Conservation (phyloP, 2,888 invertebrate species). For the Stegana nigrithorax region DNA sequence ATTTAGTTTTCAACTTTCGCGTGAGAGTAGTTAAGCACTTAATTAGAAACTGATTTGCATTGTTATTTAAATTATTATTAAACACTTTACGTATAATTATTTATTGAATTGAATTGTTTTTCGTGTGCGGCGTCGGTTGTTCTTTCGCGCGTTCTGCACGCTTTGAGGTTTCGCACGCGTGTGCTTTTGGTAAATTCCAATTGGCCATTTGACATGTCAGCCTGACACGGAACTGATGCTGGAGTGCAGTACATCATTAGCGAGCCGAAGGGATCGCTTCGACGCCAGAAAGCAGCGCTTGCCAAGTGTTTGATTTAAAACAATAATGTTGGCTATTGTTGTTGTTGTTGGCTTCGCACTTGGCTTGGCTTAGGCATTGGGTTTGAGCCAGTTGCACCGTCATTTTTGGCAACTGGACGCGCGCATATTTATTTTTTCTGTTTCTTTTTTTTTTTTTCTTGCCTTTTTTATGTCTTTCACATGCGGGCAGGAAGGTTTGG, state of each 20-base stretch:
- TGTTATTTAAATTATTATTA: neutral
- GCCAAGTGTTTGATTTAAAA: constrained; percentile 12
- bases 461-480: too few species aligned
- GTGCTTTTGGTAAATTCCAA: constrained; percentile 30
- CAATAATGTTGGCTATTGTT: constrained; percentile 24
- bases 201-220: constrained; percentile 8
- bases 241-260: constrained; percentile 46
- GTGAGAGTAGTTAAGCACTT: constrained; percentile 25
- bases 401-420: constrained; percentile 39
- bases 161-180: constrained; percentile 49
- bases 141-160: constrained; percentile 32
- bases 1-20: constrained; percentile 12
- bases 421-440: too few species aligned
- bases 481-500: constrained; percentile 10
- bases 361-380: constrained; percentile 28
- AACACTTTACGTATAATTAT: neutral
- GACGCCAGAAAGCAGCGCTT: constrained; percentile 16
- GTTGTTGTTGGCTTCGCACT: constrained; percentile 13
- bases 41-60: constrained; percentile 18
- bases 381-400: constrained; percentile 41
- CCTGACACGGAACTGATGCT: neutral
- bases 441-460: too few species aligned
- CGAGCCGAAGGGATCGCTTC: constrained; percentile 34
- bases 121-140: neutral
- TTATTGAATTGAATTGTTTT: neutral